Evolutionary conservation across 2,113 vertebrate species (phyloP).

Genomic region (Aviceda subcristata): DNA sequence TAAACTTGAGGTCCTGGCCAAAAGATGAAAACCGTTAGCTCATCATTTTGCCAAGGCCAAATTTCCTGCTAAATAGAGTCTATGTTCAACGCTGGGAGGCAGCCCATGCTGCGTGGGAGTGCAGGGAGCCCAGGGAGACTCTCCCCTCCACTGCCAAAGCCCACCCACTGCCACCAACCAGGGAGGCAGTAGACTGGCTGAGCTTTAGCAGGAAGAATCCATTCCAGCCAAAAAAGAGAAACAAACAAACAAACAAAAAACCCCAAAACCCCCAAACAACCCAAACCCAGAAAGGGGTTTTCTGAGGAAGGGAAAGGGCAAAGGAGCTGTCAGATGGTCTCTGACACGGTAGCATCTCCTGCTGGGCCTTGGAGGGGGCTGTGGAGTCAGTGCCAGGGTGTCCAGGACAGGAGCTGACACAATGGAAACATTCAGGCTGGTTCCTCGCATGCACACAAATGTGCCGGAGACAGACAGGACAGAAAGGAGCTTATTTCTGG

Average conservation of each 20-base stretch:
- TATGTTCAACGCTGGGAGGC: not conserved
- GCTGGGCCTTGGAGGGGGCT: not conserved
- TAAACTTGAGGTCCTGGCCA: not conserved
- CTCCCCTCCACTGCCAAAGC: not conserved
- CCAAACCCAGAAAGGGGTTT: not conserved
- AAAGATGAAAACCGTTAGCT: not conserved
- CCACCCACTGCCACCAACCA: not conserved
- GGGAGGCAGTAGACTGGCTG: rapidly evolving
- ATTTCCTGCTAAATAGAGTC: not conserved
- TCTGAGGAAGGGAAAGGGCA: not conserved
- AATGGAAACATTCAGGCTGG: constrained; percentile 17
- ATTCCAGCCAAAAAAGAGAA: not conserved
- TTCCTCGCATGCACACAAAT: not conserved
- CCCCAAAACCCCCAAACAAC: not conserved
- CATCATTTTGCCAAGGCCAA: not conserved
- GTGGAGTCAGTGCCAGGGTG: not conserved
- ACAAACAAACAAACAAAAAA: not conserved
- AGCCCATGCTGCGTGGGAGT: not conserved
- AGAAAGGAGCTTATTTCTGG: constrained; percentile 42
- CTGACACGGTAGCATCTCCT: not conserved
- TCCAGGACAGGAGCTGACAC: not conserved
- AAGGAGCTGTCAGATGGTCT: not conserved
- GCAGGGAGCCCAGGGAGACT: not conserved
- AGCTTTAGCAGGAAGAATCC: not conserved
- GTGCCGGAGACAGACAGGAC: not conserved